Evolutionary conservation across 2,113 vertebrate species (phyloP), one percentile per base, ranked within the genome.

Genomic region (Polypterus senegalus): DNA sequence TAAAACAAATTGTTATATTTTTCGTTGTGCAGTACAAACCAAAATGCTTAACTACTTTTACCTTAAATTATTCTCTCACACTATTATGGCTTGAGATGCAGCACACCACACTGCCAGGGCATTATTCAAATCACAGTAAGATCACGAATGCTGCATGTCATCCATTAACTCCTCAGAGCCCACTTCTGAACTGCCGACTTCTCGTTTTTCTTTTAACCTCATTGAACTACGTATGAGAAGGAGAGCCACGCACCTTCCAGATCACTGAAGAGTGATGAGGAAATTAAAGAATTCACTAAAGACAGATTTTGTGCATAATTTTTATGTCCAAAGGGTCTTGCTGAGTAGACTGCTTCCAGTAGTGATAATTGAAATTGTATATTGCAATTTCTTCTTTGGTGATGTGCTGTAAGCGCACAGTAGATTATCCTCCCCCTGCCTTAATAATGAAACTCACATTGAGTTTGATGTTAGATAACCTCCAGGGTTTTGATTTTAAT

Each of bases 401-500:
- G 47, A 27, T 6, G 9, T 49, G 54, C 64, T 7, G 3, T 7
- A 9, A 57, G 56, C 6, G 45, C 48, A 47, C 45, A 47, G 53
- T 6, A 52, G 11, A 53, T 60, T 52, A 54, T 61, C 4, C 54
- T 65, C 49, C 58, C 64, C 8, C 47, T 47, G 61, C 47, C 43
- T 54, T 8, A 64, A 70, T 79, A 83, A 84, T 79, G 79, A 79
- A 73, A 66, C 74, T 56, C 76, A 59, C 7, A 9, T 45, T 9
- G 6, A 11, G 54, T 10, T 46, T 44, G 48, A 58, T 27, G 46
- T 54, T 61, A 58, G 54, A 65, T 11, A 46, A 49, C 79, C 78
- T 75, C 72, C 54, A 70, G 68, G 75, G 61, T 65, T 78, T 81
- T 82, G 74, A 80, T 78, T 75, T 27, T 78, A 77, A 79, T 74